Percentiles rank a stretch among this genome's conserved stretches.
phyloP scores from a whole-genome alignment of 2,888 invertebrate species.

The Chesias legatella region DNA sequence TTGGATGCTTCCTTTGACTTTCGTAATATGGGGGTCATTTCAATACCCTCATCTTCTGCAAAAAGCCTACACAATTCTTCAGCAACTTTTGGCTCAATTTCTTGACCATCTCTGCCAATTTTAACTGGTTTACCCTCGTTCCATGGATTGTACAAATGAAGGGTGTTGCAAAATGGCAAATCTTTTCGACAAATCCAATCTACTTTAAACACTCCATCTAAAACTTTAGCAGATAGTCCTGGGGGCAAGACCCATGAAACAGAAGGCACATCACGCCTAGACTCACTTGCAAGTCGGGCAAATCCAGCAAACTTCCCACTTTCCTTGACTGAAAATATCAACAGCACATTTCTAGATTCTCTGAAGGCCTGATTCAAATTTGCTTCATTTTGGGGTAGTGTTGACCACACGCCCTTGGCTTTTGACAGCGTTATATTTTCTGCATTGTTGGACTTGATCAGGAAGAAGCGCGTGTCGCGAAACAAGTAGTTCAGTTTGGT shows the following conservation, averaged over 20 bases:
- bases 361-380: conserved; percentile 96
- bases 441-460: conserved; percentile 98
- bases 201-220: conserved; percentile 97
- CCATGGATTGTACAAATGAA: conserved; percentile 97
- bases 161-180: conserved; percentile 93
- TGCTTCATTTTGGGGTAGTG: conserved; percentile 97
- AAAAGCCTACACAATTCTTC: conserved; percentile 96
- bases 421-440: conserved; percentile 98
- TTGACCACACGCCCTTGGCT: conserved; percentile 98
- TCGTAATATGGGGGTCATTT: conserved; percentile 92
- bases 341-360: conserved; percentile 95
- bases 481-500: conserved; percentile 96
- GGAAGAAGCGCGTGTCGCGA: conserved; percentile 95
- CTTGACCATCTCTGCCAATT: conserved; percentile 99
- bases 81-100: conserved; percentile 97
- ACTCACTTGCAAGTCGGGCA: conserved; percentile 93
- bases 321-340: conserved; percentile 98
- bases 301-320: conserved; percentile 98
- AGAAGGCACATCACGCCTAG: conserved; percentile 92
- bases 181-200: conserved; percentile 99
- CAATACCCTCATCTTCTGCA: conserved; percentile 94
- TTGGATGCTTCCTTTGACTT: conserved; percentile 92
- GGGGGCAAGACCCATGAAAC: conserved; percentile 97
- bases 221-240: conserved; percentile 93
- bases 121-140: conserved; percentile 99